These are phyloP conservation scores for Knipowitschia caucasica DNA, from an alignment of 2,797 vertebrate genomes.

Conservation along the genomic window DNA sequence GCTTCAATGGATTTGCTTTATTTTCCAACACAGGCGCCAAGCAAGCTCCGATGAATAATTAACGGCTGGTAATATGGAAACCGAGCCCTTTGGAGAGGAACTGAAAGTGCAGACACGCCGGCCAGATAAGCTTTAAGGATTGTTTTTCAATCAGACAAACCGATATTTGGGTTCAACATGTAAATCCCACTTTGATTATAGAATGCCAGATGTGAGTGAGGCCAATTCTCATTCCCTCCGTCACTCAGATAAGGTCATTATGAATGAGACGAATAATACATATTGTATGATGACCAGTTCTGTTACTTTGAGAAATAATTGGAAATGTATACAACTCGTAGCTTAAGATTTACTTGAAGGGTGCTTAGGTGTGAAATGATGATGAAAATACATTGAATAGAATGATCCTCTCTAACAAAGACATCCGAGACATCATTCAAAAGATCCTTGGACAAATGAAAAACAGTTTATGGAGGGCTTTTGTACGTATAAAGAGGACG, in stretches of 20 bases:
- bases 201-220: conserved; percentile 13
- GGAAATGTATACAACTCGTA: too few species aligned
- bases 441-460: too few species aligned
- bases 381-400: background rate
- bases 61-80: conserved; percentile 71
- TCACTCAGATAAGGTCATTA: conserved; percentile 7
- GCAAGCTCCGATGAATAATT: conserved; percentile 71
- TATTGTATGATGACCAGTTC: background rate
- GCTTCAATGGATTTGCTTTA: conserved; percentile 62
- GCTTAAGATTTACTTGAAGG: conserved; percentile 28
- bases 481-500: too few species aligned
- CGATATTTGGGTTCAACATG: conserved; percentile 26
- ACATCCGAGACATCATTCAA: too few species aligned
- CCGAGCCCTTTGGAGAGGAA: conserved; percentile 59
- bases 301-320: conserved; percentile 21
- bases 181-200: conserved; percentile 14
- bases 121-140: conserved; percentile 44
- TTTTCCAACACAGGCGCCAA: conserved; percentile 56
- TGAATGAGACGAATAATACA: background rate
- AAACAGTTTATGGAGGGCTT: too few species aligned
- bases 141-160: conserved; percentile 57
- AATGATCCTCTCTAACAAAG: too few species aligned
- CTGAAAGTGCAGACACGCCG: conserved; percentile 61
- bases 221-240: conserved; percentile 3
- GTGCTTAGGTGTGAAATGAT: conserved; percentile 19